phyloP scores from a whole-genome alignment of 2,797 vertebrate species.

The Phrynocephalus guinanensis region DNA sequence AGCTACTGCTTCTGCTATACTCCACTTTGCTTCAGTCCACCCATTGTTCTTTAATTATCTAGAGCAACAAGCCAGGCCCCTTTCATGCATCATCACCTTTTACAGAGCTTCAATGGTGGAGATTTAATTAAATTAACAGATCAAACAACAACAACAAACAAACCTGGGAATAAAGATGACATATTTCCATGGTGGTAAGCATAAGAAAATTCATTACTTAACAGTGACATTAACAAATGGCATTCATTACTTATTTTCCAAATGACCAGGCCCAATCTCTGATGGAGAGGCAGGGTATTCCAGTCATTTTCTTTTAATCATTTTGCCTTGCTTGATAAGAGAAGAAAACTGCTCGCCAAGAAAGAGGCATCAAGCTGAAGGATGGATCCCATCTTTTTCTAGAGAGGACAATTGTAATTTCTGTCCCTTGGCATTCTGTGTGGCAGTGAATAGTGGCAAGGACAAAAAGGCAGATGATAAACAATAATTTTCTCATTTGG shows the following conservation, averaged over 20 bases:
- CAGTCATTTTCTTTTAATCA: conserved; percentile 70
- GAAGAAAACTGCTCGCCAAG: conserved; percentile 58
- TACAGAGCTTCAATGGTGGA: conserved; percentile 76
- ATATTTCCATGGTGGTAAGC: conserved; percentile 66
- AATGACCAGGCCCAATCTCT: conserved; percentile 73
- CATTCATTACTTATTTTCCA: conserved; percentile 83
- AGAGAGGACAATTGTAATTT: accelerated
- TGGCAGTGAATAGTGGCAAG: not conserved
- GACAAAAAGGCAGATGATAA: conserved; percentile 13
- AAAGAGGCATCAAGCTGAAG: conserved; percentile 31
- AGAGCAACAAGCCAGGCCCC: conserved; percentile 74
- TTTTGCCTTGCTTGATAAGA: conserved; percentile 66
- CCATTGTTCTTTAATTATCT: conserved; percentile 70
- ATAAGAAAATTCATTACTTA: conserved; percentile 68
- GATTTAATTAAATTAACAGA: conserved; percentile 85
- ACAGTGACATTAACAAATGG: conserved; percentile 83
- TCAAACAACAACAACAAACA: conserved; percentile 58
- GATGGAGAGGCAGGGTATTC: conserved; percentile 74
- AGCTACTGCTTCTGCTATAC: not conserved
- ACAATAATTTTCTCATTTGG: not conserved
- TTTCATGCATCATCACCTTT: conserved; percentile 75
- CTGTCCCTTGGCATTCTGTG: not conserved
- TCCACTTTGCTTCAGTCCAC: not conserved
- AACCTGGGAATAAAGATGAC: conserved; percentile 63
- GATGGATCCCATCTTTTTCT: conserved; percentile 35